These are phyloP conservation scores for Excalfactoria chinensis DNA, from an alignment of 2,113 vertebrate genomes.

Conservation along the genomic window DNA sequence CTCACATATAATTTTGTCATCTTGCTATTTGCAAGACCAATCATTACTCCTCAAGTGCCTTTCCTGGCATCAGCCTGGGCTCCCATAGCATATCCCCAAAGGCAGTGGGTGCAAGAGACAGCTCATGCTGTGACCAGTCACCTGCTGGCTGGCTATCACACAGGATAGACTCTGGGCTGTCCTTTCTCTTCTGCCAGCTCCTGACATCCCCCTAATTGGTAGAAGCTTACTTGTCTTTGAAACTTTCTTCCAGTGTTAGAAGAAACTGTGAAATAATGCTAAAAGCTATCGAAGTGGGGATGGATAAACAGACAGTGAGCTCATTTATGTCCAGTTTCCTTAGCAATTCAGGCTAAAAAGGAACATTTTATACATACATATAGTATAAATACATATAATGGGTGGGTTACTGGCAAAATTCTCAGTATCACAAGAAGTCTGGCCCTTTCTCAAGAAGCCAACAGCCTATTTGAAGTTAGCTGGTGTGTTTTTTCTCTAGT, in stretches of 20 bases:
- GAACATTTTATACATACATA: background rate
- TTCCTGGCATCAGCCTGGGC: background rate
- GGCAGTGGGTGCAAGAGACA: background rate
- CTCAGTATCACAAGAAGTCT: slow-evolving; percentile 8
- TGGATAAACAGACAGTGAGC: background rate
- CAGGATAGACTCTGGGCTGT: background rate
- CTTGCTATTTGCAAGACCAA: background rate
- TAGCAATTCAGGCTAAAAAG: background rate
- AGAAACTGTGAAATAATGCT: background rate
- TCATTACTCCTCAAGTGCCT: background rate
- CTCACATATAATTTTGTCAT: background rate
- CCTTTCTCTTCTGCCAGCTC: background rate
- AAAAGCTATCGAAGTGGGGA: background rate
- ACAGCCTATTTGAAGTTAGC: background rate
- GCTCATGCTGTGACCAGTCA: rapidly evolving
- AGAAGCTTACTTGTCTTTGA: background rate
- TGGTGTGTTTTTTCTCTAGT: background rate
- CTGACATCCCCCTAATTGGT: background rate
- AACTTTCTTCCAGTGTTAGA: background rate
- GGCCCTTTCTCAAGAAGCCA: background rate
- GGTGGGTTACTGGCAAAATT: slow-evolving; percentile 17
- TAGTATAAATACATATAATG: background rate
- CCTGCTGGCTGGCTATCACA: background rate
- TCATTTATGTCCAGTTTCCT: background rate
- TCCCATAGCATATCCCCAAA: background rate